Base-by-base conservation (phyloP, 2,113 vertebrate genomes). In the Tragelaphus imberbis region DNA sequence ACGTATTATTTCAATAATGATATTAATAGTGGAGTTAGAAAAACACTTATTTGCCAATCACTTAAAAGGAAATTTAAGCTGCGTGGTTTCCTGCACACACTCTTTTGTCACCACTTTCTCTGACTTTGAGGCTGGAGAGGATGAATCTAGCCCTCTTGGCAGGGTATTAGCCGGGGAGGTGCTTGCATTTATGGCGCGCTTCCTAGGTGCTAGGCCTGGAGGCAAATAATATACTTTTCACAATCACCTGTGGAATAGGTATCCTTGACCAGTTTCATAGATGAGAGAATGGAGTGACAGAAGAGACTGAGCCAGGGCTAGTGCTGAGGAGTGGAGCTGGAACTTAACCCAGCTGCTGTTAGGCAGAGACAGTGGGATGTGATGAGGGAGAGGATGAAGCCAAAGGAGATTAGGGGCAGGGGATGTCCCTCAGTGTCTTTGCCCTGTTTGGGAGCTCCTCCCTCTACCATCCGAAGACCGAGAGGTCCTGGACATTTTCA, bases 21-120 rank as follows among this genome's bases (percentile, higher is more conserved):
- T 90, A 97, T 97, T 97, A 97, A 96, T 95, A 98, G 93, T 85
- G 23, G 53, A 95, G 47, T 93, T 91, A 88, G 80, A 94, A 96
- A 97, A 95, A 93, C 44, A 63, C 27, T 82, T 71, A 59, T 80
- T 95, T 97, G 91, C 68, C 82, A 87, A 23, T 88, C 0, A 8
- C 56, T 91, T 90, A 40, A 93, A 88, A 87, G 59, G 80, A 95
- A 80, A 94, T 96, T 95, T 84, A 97, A 96, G 89, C 59, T 89
- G 25, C 11, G 17, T 92, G 27, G 8, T 91, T 94, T 90, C 36
- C 80, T 89, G 88, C 71, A 63, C 27, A 36, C 3, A 23, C 19
- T 89, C 14, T 3, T n/a, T 19, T 90, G 19, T 58, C 82, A 58
- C 4, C 28, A 11, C 27, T 95, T 95, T 91, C 65, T 88, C 25